phyloP scores from a whole-genome alignment of 2,888 invertebrate genomes.

The Asteroscopus sphinx region DNA sequence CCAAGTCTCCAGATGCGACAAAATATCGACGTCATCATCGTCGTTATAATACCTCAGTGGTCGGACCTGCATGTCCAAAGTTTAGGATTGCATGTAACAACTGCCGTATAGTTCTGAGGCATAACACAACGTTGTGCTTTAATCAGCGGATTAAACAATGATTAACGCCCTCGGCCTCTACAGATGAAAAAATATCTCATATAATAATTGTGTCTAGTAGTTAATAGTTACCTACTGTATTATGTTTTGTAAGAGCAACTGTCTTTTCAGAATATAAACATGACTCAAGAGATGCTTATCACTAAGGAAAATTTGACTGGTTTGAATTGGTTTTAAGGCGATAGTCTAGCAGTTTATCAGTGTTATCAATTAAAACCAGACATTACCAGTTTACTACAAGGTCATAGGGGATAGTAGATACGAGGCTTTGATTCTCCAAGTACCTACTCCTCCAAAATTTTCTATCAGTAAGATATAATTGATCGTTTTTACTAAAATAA shows the following conservation, averaged over 20 bases:
- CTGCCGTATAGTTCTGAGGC: no score
- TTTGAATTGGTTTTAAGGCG: constrained; percentile 3
- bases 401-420: not conserved
- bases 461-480: no score
- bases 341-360: constrained; percentile 7
- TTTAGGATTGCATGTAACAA: no score
- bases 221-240: not conserved
- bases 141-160: no score
- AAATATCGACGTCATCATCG: no score
- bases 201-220: no score
- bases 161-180: no score
- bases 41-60: no score
- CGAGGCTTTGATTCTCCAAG: not conserved
- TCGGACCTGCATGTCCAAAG: no score
- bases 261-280: not conserved
- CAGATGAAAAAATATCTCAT: not conserved
- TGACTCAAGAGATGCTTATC: not conserved
- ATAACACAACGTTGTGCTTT: no score
- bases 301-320: not conserved
- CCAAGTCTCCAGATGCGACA: no score
- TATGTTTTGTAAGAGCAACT: not conserved
- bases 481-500: no score
- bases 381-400: constrained; percentile 5
- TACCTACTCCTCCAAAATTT: not conserved
- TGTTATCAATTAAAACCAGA: constrained; percentile 12